Evolutionary conservation across 2,113 vertebrate genomes (phyloP), one percentile per base, ranked within the genome.

Genomic region (Bucco capensis): DNA sequence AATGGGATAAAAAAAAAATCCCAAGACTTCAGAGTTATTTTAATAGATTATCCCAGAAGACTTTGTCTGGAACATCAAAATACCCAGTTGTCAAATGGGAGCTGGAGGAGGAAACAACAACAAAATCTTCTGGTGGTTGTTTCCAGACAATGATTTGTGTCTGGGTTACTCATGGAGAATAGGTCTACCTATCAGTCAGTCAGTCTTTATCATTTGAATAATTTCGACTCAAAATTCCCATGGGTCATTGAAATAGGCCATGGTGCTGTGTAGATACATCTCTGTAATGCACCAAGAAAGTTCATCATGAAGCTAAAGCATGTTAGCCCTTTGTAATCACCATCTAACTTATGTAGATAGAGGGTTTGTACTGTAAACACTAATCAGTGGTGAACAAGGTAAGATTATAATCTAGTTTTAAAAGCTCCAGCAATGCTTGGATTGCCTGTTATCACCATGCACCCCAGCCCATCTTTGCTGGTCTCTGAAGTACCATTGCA

Each of bases 1-100:
- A 86, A 72, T 67, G 51, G 74, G 86, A 85, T 94, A 16, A 77
- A 93, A 95, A 94, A 95, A 56, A 87, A 81, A 62, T 71, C 47
- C 78, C n/a, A 6, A 56, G 78, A 49, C 78, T 91, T 93, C 46
- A 24, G 82, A 85, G 78, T 89, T 92, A 66, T 92, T 90, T 86
- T 89, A 86, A 76, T 83, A 35, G 58, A 38, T 72, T 89, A 56
- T 89, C 82, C 56, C 78, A 42, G 72, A 88, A 94, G 58, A 85
- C 33, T 94, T 91, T 84, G 42, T 53, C 69, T 87, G 80, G 72
- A 47, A 46, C 69, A 33, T 81, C 57, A 81, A 83, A 90, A 72
- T 64, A 71, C 16, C 19, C 25, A 3, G 1, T 66, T 83, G 51
- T 42, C n/a, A 62, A 84, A 58, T 65, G 31, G 37, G 85, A 96